Evolutionary conservation across 2,888 invertebrate genomes (phyloP).

Genomic region (Pristionchus japonicus): DNA sequence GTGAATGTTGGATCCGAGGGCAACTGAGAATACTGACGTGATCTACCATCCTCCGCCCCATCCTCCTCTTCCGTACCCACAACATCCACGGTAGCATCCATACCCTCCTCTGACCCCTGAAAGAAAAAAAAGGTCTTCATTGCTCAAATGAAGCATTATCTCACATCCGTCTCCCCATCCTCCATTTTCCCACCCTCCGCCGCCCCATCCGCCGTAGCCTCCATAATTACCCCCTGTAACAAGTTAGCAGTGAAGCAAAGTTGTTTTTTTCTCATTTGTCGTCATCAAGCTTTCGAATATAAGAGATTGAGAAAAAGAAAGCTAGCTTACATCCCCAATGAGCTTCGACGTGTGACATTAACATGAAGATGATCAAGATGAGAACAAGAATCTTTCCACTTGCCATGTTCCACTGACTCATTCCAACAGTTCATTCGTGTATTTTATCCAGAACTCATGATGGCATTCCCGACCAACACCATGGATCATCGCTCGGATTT

Average conservation of each 20-base stretch:
- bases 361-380: not conserved
- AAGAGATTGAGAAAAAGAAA: not conserved
- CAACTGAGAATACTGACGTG: too few species aligned
- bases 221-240: not conserved
- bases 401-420: not conserved
- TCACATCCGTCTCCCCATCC: not conserved
- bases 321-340: not conserved
- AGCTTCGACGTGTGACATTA: not conserved
- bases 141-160: not conserved
- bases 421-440: not conserved
- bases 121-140: not conserved
- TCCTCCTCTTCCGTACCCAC: not conserved
- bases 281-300: too few species aligned
- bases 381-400: not conserved
- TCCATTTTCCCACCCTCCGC: not conserved
- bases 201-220: conserved; percentile 1
- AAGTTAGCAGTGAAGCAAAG: too few species aligned
- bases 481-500: not conserved
- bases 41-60: not conserved
- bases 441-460: not conserved
- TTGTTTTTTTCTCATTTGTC: too few species aligned
- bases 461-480: not conserved
- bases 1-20: too few species aligned
- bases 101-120: not conserved
- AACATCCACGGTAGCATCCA: not conserved